phyloP scores from a whole-genome alignment of 2,888 invertebrate species.

The Drosophila nigritarsus region DNA sequence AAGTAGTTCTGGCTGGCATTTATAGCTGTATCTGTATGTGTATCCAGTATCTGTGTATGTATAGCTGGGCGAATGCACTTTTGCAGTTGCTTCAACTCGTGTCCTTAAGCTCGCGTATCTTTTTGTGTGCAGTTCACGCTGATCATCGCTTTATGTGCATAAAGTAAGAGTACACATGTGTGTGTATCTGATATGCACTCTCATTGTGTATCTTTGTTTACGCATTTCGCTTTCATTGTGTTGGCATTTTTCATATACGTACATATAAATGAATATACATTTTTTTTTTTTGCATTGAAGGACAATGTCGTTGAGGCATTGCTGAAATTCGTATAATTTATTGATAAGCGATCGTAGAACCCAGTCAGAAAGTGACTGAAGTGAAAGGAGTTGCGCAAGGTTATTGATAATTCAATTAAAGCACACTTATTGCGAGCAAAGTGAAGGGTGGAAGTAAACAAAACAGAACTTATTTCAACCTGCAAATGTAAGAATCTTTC shows the following conservation, averaged over 20 bases:
- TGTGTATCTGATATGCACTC: slow-evolving; percentile 44
- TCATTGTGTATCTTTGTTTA: slow-evolving; percentile 65
- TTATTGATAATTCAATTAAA: slow-evolving; percentile 19
- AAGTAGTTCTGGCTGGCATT: slow-evolving; percentile 3
- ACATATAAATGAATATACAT: too few species aligned
- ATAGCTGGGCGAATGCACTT: slow-evolving; percentile 51
- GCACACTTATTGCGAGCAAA: neutral
- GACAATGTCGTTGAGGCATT: slow-evolving; percentile 70
- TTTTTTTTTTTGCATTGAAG: slow-evolving; percentile 61
- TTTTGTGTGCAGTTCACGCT: slow-evolving; percentile 17
- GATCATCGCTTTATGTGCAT: slow-evolving; percentile 9
- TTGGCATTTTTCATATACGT: neutral
- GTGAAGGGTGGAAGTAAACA: neutral
- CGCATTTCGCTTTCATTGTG: slow-evolving; percentile 41
- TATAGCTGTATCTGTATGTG: slow-evolving; percentile 9
- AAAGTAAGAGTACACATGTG: slow-evolving; percentile 1
- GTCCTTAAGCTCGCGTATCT: slow-evolving; percentile 74
- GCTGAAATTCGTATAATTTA: slow-evolving; percentile 44
- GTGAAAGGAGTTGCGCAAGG: slow-evolving; percentile 50
- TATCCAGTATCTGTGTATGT: slow-evolving; percentile 5
- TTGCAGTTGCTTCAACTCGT: slow-evolving; percentile 80
- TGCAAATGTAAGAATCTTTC: too few species aligned
- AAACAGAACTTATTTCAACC: neutral
- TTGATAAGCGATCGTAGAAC: slow-evolving; percentile 70
- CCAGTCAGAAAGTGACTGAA: slow-evolving; percentile 35